These are phyloP conservation scores for Paraescarpia echinospica DNA, from an alignment of 1,140 invertebrate species.

Conservation along the genomic window DNA sequence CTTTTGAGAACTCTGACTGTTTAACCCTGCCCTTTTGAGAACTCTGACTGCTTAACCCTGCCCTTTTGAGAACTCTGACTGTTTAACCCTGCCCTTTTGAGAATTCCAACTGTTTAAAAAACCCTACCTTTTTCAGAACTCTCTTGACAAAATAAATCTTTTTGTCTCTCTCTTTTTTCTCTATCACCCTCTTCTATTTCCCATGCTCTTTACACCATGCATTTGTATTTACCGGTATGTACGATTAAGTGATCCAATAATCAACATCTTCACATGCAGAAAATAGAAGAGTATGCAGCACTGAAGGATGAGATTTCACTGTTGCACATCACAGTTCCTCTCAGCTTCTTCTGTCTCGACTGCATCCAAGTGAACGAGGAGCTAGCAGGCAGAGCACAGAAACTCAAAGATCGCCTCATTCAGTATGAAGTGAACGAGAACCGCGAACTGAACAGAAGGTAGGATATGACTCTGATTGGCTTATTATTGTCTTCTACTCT, in stretches of 20 bases:
- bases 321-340: constrained; percentile 71
- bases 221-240: not conserved
- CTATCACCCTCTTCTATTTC: not conserved
- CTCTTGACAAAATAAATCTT: not conserved
- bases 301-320: constrained; percentile 76
- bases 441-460: constrained; percentile 74
- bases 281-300: constrained; percentile 70
- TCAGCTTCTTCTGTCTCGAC: constrained; percentile 74
- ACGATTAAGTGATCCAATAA: not conserved
- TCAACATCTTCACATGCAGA: constrained; percentile 45
- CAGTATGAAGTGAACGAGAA: constrained; percentile 77
- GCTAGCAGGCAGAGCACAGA: constrained; percentile 61
- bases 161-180: not conserved
- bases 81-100: not conserved
- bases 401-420: constrained; percentile 72
- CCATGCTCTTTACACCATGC: too few species aligned
- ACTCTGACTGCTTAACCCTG: not conserved
- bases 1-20: not conserved
- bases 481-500: too few species aligned
- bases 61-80: too few species aligned
- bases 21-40: not conserved
- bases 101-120: not conserved
- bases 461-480: constrained; percentile 44
- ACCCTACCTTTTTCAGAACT: too few species aligned
- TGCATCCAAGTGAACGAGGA: constrained; percentile 56